phyloP scores from a whole-genome alignment of 92 coral and sea anemone genomes.

The Porites divaricata region DNA sequence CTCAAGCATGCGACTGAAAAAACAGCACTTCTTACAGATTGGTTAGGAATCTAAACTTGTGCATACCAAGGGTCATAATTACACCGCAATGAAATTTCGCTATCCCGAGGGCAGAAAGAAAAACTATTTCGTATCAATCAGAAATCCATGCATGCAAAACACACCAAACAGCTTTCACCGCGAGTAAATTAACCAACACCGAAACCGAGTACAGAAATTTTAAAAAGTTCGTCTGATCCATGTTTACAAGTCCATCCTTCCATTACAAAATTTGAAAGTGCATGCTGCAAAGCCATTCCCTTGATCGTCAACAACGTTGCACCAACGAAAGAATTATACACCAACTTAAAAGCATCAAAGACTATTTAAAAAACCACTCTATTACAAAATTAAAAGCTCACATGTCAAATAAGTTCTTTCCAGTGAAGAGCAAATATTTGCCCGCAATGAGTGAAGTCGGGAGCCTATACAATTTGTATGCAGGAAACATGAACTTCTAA shows the following conservation, averaged over 20 bases:
- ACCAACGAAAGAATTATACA: neutral
- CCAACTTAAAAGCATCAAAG: neutral
- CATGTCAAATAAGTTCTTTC: conserved; percentile 28
- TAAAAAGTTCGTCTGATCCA: conserved; percentile 9
- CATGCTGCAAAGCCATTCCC: no score
- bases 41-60: neutral
- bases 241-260: conserved; percentile 31
- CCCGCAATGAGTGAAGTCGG: conserved; percentile 10
- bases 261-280: conserved; percentile 18
- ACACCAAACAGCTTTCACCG: neutral
- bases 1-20: neutral
- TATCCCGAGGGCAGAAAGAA: conserved; percentile 16
- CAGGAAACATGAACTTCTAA: conserved; percentile 24
- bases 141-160: neutral
- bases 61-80: neutral
- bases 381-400: conserved; percentile 15
- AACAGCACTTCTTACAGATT: neutral
- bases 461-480: conserved; percentile 8
- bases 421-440: conserved; percentile 33
- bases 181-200: conserved; percentile 13
- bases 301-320: no score
- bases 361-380: conserved; percentile 19
- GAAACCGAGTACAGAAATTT: conserved; percentile 2
- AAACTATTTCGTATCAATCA: neutral
- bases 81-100: neutral